Evolutionary conservation across 2,888 invertebrate species (phyloP), one percentile per base, ranked within the genome.

Genomic region (Melinaea marsaeus): DNA sequence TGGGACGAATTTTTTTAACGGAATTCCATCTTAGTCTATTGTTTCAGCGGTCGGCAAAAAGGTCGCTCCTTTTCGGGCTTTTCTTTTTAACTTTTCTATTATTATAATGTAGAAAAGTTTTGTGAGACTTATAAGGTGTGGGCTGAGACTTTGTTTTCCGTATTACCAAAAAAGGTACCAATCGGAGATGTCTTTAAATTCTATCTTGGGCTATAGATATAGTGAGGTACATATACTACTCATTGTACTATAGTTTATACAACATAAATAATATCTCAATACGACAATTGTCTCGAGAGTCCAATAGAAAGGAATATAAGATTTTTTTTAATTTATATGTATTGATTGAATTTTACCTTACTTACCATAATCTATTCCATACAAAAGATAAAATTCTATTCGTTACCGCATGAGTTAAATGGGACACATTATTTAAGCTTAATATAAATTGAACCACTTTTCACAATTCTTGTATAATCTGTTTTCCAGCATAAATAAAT

Each of bases 31-130:
- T 57, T 48, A 37, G 56, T 60, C 59, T 61, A 61, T 68, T 68
- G 68, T 66, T 68, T 68, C 64, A 61, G 61, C 57, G 66, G 62
- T 57, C 58, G 64, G 51, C 42, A 57, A 60, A 55, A 56, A 57
- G 51, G 57, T 22, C 55, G 35, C 55, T 57, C 46, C 60, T 57
- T 47, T 58, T 62, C 35, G 57, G 55, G 59, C 57, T 57, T 60
- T 57, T 33, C 33, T 34, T 33, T 34, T 47, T 51, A 61, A 62
- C 58, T 62, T 68, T 62, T 55, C 13, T 54, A 63, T 64, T 68
- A 66, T 68, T 61, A 68, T 58, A 64, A 66, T 63, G 63, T 65
- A 32, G 51, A 7, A n/a, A 51, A 51, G 51, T 51, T 51, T 32
- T 51, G 51, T 51, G 46, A 51, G 55, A 32, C 62, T 55, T 55